A percentile compares a stretch with the other conserved stretches of the same genome.
phyloP scores from a whole-genome alignment of 1,140 invertebrate genomes.

The Diorhabda carinulata region DNA sequence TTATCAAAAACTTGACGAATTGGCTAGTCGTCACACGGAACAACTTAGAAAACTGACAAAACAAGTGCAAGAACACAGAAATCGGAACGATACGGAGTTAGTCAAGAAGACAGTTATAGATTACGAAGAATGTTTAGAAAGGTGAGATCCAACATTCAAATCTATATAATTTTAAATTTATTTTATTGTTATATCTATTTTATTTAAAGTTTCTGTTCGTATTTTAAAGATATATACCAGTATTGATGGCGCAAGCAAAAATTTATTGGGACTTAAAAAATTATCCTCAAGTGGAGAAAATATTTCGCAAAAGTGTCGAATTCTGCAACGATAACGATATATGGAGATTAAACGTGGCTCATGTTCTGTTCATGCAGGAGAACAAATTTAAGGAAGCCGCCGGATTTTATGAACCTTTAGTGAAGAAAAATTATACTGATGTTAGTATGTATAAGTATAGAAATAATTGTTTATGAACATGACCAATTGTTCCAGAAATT shows the following conservation, averaged over 20 bases:
- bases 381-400: constrained; percentile 98
- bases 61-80: constrained; percentile 85
- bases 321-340: constrained; percentile 96
- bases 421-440: constrained; percentile 94
- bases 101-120: constrained; percentile 88
- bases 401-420: constrained; percentile 97
- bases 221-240: constrained; percentile 69
- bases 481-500: too few species aligned
- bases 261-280: constrained; percentile 98
- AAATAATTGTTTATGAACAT: too few species aligned
- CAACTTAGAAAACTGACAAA: constrained; percentile 88
- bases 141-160: constrained; percentile 13
- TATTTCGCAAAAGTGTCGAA: constrained; percentile 93
- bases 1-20: constrained; percentile 94
- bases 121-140: constrained; percentile 87
- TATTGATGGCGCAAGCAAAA: constrained; percentile 98
- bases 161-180: too few species aligned
- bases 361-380: constrained; percentile 99
- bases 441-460: constrained; percentile 46
- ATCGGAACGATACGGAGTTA: constrained; percentile 82
- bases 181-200: too few species aligned
- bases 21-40: constrained; percentile 89
- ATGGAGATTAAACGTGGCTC: constrained; percentile 97
- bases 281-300: constrained; percentile 90
- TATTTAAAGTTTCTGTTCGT: too few species aligned